Conservation (phyloP, 2,797 vertebrate species). For the Loris lydekkerianus region DNA sequence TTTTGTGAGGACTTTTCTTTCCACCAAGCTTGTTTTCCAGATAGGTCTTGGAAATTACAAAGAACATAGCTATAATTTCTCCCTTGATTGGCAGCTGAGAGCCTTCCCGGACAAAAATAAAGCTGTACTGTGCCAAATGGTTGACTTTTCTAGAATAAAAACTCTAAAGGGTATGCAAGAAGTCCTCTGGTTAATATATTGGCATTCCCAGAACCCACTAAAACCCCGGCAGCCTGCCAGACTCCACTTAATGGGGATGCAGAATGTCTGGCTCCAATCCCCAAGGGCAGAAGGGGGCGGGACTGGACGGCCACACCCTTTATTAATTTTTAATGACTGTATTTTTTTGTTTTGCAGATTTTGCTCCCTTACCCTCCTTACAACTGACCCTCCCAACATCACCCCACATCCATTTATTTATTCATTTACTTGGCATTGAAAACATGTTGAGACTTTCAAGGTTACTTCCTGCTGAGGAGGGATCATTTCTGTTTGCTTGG, state of each 20-base stretch:
- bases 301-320: constrained; percentile 79
- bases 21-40: constrained; percentile 80
- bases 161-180: constrained; percentile 86
- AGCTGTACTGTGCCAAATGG: constrained; percentile 85
- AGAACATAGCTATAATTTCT: constrained; percentile 85
- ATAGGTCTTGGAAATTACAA: constrained; percentile 84
- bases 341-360: constrained; percentile 83
- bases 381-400: not conserved
- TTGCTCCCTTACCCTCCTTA: constrained; percentile 41
- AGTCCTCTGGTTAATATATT: constrained; percentile 91
- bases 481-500: constrained; percentile 57
- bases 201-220: constrained; percentile 90
- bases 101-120: constrained; percentile 86
- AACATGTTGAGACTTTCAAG: constrained; percentile 50
- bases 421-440: constrained; percentile 34
- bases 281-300: constrained; percentile 82
- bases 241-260: constrained; percentile 90
- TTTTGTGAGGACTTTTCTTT: constrained; percentile 80
- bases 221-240: constrained; percentile 89
- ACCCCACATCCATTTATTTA: constrained; percentile 44
- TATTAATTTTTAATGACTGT: constrained; percentile 86
- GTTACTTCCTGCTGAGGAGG: constrained; percentile 51
- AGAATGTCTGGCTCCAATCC: constrained; percentile 88
- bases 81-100: constrained; percentile 83
- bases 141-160: constrained; percentile 90